Evolutionary conservation across 2,888 invertebrate species (phyloP).

Genomic region (Philonicus albiceps): DNA sequence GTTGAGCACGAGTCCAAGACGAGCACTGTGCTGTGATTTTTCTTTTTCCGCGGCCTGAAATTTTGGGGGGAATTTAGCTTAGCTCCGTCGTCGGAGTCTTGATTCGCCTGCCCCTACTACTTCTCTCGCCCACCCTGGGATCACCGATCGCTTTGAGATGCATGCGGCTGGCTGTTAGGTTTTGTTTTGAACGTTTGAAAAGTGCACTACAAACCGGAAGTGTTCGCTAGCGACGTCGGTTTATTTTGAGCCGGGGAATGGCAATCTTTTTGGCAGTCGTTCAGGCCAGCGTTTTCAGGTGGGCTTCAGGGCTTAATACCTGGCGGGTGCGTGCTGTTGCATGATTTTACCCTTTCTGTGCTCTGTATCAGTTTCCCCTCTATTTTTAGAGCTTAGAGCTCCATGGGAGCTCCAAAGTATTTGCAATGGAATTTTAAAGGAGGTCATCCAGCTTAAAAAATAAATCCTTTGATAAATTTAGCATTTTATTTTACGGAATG

Average conservation of each 20-base stretch:
- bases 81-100: not conserved
- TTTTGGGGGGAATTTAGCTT: not conserved
- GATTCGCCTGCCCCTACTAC: not conserved
- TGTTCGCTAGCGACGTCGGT: not conserved
- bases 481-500: not conserved
- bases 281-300: not conserved
- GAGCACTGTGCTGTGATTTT: not conserved
- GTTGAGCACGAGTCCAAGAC: not conserved
- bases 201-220: not conserved
- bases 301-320: not conserved
- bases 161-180: not conserved
- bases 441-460: not conserved
- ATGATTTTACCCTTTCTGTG: not conserved
- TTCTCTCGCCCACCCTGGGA: not conserved
- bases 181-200: not conserved
- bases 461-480: not conserved
- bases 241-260: not conserved
- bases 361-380: not conserved
- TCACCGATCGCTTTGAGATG: not conserved
- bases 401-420: not conserved
- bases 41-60: not conserved
- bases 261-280: not conserved
- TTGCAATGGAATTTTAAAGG: not conserved
- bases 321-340: not conserved
- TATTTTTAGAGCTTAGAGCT: not conserved